Conservation (phyloP, 2,888 invertebrate genomes). For the Phyllotreta striolata region DNA sequence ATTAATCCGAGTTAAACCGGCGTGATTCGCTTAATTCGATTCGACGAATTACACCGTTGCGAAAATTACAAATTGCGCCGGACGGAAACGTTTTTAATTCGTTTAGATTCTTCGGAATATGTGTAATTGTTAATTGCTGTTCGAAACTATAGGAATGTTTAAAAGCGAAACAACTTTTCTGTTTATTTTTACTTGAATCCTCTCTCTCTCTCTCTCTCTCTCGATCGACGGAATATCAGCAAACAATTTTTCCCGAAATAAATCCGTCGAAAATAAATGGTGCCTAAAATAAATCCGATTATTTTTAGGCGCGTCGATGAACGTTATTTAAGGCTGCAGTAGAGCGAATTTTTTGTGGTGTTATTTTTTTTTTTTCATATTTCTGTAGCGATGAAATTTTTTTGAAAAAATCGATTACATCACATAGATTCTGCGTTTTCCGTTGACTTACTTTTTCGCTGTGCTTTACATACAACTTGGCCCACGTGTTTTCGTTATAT, state of each 20-base stretch:
- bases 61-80: no score
- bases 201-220: conserved; percentile 9
- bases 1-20: no score
- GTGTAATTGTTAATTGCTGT: no score
- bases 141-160: no score
- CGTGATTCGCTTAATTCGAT: no score
- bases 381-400: conserved; percentile 12
- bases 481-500: conserved; percentile 28
- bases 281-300: conserved; percentile 46
- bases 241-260: conserved; percentile 42
- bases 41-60: no score
- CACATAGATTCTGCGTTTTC: conserved; percentile 7
- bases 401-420: conserved; percentile 5
- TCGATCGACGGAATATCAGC: conserved; percentile 37
- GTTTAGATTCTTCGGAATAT: no score
- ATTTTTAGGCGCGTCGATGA: conserved; percentile 48
- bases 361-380: conserved; percentile 20
- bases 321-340: conserved; percentile 30
- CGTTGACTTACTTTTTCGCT: conserved; percentile 23
- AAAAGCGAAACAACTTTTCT: conserved; percentile 20
- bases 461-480: conserved; percentile 7
- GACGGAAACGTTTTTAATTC: no score
- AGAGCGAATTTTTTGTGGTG: not conserved
- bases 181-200: conserved; percentile 34
- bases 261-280: conserved; percentile 40